Evolutionary conservation across 2,113 vertebrate genomes (phyloP).

Genomic region (Colius striatus): DNA sequence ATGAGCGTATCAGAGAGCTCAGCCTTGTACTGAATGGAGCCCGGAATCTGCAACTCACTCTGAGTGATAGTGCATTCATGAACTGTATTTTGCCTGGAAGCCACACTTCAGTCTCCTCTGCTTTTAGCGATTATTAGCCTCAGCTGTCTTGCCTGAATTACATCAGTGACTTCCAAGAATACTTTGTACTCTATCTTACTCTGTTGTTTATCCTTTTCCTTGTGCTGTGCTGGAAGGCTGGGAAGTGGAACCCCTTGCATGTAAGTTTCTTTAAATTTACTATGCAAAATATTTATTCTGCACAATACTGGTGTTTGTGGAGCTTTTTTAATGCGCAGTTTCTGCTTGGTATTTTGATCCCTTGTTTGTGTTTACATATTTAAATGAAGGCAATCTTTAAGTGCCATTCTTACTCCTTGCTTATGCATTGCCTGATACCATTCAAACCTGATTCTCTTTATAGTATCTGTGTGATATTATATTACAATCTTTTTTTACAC

Average conservation of each 20-base stretch:
- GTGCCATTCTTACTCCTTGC: background rate
- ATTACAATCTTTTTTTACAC: background rate
- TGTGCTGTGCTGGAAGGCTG: constrained; percentile 86
- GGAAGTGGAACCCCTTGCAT: constrained; percentile 97
- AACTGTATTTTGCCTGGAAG: background rate
- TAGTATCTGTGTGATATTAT: background rate
- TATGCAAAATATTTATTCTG: background rate
- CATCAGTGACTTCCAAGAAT: constrained; percentile 41
- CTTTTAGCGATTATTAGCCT: background rate
- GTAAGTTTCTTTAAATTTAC: constrained; percentile 83
- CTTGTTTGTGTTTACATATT: background rate
- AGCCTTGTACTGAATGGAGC: background rate
- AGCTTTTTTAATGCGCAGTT: background rate
- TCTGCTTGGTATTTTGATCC: background rate
- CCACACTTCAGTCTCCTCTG: background rate
- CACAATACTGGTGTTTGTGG: background rate
- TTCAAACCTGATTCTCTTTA: background rate
- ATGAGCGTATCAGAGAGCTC: background rate
- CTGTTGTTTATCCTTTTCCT: constrained; percentile 76
- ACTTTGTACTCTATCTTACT: constrained; percentile 67
- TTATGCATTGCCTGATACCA: background rate
- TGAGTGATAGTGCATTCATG: background rate
- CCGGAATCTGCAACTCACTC: background rate
- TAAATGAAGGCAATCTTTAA: background rate
- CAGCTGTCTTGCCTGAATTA: constrained; percentile 11